Percentiles rank a stretch among this genome's conserved stretches.
phyloP scores from a whole-genome alignment of 2,888 invertebrate species.

The Idaea dimidiata region DNA sequence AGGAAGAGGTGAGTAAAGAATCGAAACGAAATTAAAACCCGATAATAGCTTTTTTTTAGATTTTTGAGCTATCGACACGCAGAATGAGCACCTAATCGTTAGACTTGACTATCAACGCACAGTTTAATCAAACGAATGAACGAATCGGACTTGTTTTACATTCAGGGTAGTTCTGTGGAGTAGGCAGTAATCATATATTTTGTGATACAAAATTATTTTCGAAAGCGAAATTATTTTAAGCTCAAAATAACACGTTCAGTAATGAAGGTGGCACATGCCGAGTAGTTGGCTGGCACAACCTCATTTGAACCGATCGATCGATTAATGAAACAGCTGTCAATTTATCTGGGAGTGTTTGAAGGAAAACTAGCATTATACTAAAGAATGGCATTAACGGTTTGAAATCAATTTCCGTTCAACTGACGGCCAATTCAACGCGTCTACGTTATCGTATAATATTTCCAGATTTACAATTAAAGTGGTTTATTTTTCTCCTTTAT shows the following conservation, averaged over 20 bases:
- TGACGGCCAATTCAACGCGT: constrained; percentile 9
- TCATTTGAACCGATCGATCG: neutral
- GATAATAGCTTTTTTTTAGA: too few relatives aligned
- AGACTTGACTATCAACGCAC: too few relatives aligned
- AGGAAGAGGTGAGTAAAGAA: too few relatives aligned
- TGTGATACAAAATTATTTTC: too few relatives aligned
- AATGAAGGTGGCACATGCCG: neutral
- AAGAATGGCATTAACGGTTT: constrained; percentile 35
- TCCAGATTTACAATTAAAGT: neutral
- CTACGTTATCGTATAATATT: constrained; percentile 1
- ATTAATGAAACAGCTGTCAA: neutral
- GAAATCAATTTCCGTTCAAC: constrained; percentile 44
- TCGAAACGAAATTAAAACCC: too few relatives aligned
- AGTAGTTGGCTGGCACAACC: neutral
- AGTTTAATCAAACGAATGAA: too few relatives aligned
- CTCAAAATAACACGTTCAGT: neutral
- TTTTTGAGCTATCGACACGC: too few relatives aligned
- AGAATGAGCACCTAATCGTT: too few relatives aligned
- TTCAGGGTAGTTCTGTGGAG: too few relatives aligned
- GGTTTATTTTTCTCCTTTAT: neutral
- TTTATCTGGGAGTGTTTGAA: neutral
- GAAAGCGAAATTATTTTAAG: neutral
- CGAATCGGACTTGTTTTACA: too few relatives aligned
- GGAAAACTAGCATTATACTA: neutral
- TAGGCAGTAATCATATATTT: too few relatives aligned